Evolutionary conservation across 2,888 invertebrate species (phyloP), one percentile per base, ranked within the genome.

Genomic region (Polyploca ridens): DNA sequence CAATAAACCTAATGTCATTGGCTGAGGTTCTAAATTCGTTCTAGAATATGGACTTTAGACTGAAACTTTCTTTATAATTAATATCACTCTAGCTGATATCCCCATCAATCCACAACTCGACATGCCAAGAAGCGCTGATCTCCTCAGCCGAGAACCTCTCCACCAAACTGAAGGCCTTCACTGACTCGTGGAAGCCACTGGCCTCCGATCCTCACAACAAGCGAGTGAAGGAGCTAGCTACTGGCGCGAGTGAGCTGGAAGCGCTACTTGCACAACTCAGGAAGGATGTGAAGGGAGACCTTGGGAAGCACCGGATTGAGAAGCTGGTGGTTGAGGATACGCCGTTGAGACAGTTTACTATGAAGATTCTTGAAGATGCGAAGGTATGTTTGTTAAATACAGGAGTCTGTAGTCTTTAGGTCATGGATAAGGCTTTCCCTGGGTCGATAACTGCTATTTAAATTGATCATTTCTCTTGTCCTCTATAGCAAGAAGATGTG

Each of bases 341-440:
- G 1, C 90, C 90, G 1, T 46, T 93, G 38, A 80, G 88, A 64
- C 77, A 76, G 63, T 70, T 90, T 69, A 86, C 90, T 0, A 68
- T 75, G 0, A 81, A 84, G 62, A 85, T 91, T n/a, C 76, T 90
- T 63, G 81, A 89, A 3, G 87, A 83, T 66, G 86, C 86, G 3
- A 81, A 85, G 83, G 92, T 92, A 69, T 33, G 72, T 64, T 7
- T 46, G n/a, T 35, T 35, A 35, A 35, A 35, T 6, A 35, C 7
- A 5, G 35, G 35, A 7, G 0, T 35, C 35, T 35, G 6, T 0
- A 35, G 27, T 27, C 27, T 27, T 27, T 27, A 27, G 27, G 27
- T 27, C 27, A 27, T 27, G 27, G 27, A 27, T 1, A 27, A 27
- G 27, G 27, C 27, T 27, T 27, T 27, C 27, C 27, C 27, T 2